Base-by-base conservation (phyloP, 2,797 vertebrate species). In the Dendrocincla fuliginosa region DNA sequence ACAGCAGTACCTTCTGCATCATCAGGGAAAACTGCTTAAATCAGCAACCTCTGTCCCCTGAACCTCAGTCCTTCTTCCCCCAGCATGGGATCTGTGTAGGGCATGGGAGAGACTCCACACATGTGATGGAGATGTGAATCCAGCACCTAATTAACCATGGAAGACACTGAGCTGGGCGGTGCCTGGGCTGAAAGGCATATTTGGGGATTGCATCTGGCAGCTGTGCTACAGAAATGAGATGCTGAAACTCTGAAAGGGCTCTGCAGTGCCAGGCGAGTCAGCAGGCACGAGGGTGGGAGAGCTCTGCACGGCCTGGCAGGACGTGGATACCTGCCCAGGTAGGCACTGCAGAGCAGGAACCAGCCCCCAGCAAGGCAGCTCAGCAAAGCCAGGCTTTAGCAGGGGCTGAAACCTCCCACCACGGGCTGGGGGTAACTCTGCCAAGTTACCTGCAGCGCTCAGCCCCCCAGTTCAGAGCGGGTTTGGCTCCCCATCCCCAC, bases 21-120 rank as follows among this genome's bases (percentile, higher is more conserved):
- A 1, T 4, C 65, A 27, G 69, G 39, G 47, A 86, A 42, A 59
- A 52, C 82, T 74, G 87, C 84, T 32, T 39, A 13, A 35, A 84
- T 4, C 85, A 46, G 57, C 81, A 41, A 0, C 39, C 32, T 24
- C 64, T 3, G 8, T 17, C 16, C 49, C 30, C 52, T 32, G 13
- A 37, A 9, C 65, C 81, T 46, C 8, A 0, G 19, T 37, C 55
- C 49, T 5, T 18, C 28, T 32, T 27, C 10, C 27, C 61, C 22
- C 1, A 0, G 28, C 37, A 35, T 0, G 16, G 27, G 49, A 42
- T 57, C 17, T 28, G 50, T 4, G 30, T 1, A 16, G 57, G 71
- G 69, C 28, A 33, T 3, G 16, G 70, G 4, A 65, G 50, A 24
- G 13, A 23, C 65, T 42, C 39, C 33, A 35, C 22, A 2, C 28